Conservation (phyloP, 1,140 invertebrate species). For the Drosophila yakuba region DNA sequence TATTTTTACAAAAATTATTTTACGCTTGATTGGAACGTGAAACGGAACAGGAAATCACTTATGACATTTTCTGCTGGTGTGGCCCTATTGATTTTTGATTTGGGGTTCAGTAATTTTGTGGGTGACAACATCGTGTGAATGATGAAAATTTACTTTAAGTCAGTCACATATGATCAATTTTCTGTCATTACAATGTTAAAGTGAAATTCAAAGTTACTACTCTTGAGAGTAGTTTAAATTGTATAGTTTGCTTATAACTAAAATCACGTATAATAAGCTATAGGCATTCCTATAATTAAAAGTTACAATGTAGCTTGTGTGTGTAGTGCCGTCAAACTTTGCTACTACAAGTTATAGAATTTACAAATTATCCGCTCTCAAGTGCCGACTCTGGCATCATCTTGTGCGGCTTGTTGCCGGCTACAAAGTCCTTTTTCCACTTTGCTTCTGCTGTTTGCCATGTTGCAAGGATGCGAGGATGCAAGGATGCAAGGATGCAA, state of each 20-base stretch:
- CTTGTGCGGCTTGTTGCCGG: constrained; percentile 7
- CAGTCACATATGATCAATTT: constrained; percentile 22
- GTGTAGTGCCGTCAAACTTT: constrained; percentile 19
- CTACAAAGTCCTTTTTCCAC: constrained; percentile 41
- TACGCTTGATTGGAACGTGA: constrained; percentile 69
- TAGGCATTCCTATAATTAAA: not conserved
- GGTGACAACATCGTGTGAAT: constrained; percentile 55
- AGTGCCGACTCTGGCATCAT: constrained; percentile 11
- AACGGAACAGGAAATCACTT: constrained; percentile 78
- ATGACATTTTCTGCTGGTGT: constrained; percentile 62
- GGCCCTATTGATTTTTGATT: constrained; percentile 74
- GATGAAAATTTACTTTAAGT: constrained; percentile 29
- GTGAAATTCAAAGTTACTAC: too few species aligned
- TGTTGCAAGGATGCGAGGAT: constrained; percentile 7
- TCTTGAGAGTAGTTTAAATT: not conserved
- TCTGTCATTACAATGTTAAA: not conserved
- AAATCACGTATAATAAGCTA: not conserved
- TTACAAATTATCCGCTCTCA: constrained; percentile 35
- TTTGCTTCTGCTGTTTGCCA: constrained; percentile 20
- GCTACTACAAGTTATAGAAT: constrained; percentile 28
- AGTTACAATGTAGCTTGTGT: not conserved
- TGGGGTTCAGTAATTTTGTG: constrained; percentile 62
- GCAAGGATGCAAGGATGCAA: not conserved
- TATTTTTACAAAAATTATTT: constrained; percentile 80
- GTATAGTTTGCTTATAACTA: too few species aligned